Base-by-base conservation (phyloP, 2,797 vertebrate species). In the Sciaenops ocellatus region DNA sequence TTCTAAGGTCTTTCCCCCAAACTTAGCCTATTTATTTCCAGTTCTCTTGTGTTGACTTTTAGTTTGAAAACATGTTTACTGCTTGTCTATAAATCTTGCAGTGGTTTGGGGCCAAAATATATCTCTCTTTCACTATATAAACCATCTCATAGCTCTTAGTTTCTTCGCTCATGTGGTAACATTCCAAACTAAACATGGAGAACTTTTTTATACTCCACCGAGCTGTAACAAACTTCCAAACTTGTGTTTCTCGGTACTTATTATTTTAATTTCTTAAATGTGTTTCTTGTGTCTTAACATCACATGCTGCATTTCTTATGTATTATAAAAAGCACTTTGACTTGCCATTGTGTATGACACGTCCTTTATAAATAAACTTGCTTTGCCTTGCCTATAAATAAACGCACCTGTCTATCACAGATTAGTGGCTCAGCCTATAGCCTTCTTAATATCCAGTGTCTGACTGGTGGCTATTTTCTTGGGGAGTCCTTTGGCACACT, bases 291-390 rank as follows among this genome's bases (percentile, higher is more conserved):
- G 0, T 71, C 54, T 51, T 65, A 38, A 26, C 0, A 26, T 42
- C 38, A 41, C 5, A 0, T 20, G 8, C 13, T 2, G 34, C 3
- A 20, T 73, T 80, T 69, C 30, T 65, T 60, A 9, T 38, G 34
- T 38, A 38, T 38, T 9, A 38, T 38, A 38, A 38, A 38, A 38
- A 73, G 28, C 20, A 47, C 66, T 78, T 67, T 57, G 0, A 69
- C 69, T 55, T 34, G 64, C 56, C 17, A 79, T 74, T 78, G 26
- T 73, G 52, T 74, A 18, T 50, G 60, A 38, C 34, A 63, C 50
- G 26, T 79, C 28, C 44, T 76, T 78, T 85, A 77, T 75, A 87
- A 81, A 89, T 86, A 79, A 79, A 83, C 63, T 48, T 69, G 16
- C 22, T 65, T 62, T 44, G 59, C 20, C 22, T 73, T 41, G 67